Evolutionary conservation across 1,140 invertebrate species (phyloP).

Genomic region (Drosophila novamexicana): DNA sequence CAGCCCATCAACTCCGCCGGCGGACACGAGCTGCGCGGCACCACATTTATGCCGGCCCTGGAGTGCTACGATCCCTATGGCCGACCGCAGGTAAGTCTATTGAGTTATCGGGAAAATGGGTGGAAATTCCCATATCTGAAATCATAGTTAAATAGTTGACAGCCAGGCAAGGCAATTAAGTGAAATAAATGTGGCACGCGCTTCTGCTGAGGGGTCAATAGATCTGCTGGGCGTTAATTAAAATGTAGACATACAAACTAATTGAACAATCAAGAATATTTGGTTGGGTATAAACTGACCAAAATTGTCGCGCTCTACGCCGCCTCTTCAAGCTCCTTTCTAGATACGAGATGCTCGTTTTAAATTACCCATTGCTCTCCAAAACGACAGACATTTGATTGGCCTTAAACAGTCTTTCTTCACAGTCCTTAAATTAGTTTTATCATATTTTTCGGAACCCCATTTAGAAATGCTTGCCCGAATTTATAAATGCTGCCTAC

Average conservation of each 20-base stretch:
- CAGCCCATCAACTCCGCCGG: conserved; percentile 66
- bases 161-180: conserved; percentile 56
- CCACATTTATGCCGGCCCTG: conserved; percentile 80
- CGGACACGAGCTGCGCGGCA: conserved; percentile 63
- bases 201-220: conserved; percentile 26
- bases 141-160: conserved; percentile 4
- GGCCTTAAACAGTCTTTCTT: background rate
- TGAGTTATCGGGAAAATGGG: background rate
- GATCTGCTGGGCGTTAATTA: conserved; percentile 50
- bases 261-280: conserved; percentile 63
- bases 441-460: background rate
- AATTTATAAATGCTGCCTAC: conserved; percentile 98
- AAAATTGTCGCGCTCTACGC: background rate
- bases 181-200: conserved; percentile 13
- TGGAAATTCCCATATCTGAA: background rate
- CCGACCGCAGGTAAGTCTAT: conserved; percentile 73
- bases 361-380: no score
- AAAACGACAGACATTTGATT: no score
- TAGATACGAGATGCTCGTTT: no score
- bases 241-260: conserved; percentile 56
- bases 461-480: conserved; percentile 95
- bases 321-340: no score
- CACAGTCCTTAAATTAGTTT: background rate
- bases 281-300: conserved; percentile 3
- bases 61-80: conserved; percentile 83